Base-by-base conservation (phyloP, 30 jellyfish, hydroid and myxozoan species). In the Nemopilema nomurai region DNA sequence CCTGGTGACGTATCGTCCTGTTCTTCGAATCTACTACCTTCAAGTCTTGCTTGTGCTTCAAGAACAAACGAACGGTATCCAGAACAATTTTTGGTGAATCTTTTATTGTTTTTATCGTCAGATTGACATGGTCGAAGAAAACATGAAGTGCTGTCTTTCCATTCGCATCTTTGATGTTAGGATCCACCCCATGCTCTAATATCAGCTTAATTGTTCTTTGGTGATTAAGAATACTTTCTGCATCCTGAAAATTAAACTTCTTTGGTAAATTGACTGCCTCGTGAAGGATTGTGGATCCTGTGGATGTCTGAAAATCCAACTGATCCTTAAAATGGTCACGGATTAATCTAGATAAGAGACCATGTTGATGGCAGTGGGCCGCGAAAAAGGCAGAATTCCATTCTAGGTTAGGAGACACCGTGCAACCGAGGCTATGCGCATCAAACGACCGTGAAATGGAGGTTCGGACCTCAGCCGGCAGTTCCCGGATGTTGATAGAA, bases 111-210 rank as follows among this genome's bases (percentile, higher is more conserved):
- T 18, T 18, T 20, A 20, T 51, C 24, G 23, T 19, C 33, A 8
- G 29, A 49, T 74, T 74, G 7, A 52, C 65, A 22, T 74, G 33
- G 29, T 74, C 84, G 23, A 74, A 41, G 51, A 74, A 74, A 4
- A 74, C 28, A 49, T 74, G 84, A 33, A 74, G 71, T n/a, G 84
- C 71, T 21, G 84, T 74, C 41, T 51, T 74, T 27, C 84, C 84
- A 13, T 24, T 74, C 18, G 24, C 1, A 23, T 49, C 84, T 16
- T 22, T 17, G 33, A 74, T 49, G 30, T 74, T 41, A 19, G 69
- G 71, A 33, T 74, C 51, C 18, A 4, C 67, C 18, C 84, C 84
- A 31, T 32, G n/a, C 21, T 74, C 71, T 8, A 74, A 31, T 17
- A 74, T 27, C 4, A 74, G 13, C 19, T 19, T 49, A 1, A 74